Evolutionary conservation across 1,140 invertebrate species (phyloP), one percentile per base, ranked within the genome.

Genomic region (Micrasema longulum): DNA sequence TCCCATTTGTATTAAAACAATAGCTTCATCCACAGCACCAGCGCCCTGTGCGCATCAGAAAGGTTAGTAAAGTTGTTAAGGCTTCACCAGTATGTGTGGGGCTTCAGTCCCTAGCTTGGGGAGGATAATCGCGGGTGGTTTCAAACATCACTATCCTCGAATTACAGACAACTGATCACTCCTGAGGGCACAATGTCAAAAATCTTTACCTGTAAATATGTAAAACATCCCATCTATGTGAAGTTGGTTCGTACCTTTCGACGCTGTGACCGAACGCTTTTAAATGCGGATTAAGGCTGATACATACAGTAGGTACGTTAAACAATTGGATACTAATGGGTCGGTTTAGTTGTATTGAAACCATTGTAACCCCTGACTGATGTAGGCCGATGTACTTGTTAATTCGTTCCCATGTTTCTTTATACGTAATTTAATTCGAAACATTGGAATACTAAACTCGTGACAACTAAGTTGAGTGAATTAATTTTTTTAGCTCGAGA

Each of bases 91-190:
- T 72, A 72, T 45, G n/a, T n/a, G n/a, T n/a, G 23, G 38, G 57
- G 57, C 57, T 62, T 63, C 52, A 69, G 69, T 63, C 69, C 62
- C 67, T 57, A 70, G 74, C 66, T 76, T 63, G 23, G 26, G 31
- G 63, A 66, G 74, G 74, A 76, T 76, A 67, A 76, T 76, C 74
- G 71, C 66, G 71, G 71, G 67, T 41, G 62, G 69, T 69, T 71
- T 72, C 16, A 57, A 57, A 57, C n/a, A n/a, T 14, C 53, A 12
- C n/a, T 5, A 36, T 57, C 53, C 53, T 9, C 53, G 14, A 53
- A 22, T 12, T 22, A 22, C 20, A 52, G 41, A 5, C 1, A 20
- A 50, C 1, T n/a, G n/a, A n/a, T 23, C 16, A 53, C 22, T 12
- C 22, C 26, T 12, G 26, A 53, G 12, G 50, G 1, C 9, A 26